Percentiles rank a stretch among this genome's conserved stretches.
These are phyloP conservation scores for Drosophila pandora DNA, from an alignment of 1,140 invertebrate species.

Conservation along the genomic window DNA sequence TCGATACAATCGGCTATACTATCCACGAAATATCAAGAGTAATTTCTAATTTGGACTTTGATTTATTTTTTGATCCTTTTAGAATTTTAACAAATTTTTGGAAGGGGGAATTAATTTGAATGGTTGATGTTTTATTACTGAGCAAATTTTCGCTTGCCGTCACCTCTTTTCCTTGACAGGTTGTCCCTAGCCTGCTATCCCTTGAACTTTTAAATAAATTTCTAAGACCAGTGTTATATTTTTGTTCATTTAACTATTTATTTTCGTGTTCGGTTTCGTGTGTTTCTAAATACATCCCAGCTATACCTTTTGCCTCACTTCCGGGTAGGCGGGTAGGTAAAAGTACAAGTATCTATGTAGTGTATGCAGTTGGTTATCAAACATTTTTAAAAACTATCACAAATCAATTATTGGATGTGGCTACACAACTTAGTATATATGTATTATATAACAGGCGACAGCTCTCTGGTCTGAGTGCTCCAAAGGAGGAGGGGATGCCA, in stretches of 20 bases:
- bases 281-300: conserved; percentile 62
- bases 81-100: conserved; percentile 79
- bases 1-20: conserved; percentile 50
- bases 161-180: conserved; percentile 4
- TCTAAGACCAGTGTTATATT: neutral
- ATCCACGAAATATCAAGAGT: conserved; percentile 71
- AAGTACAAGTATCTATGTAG: conserved; percentile 25
- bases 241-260: conserved; percentile 36
- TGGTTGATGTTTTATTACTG: conserved; percentile 71
- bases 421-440: conserved; percentile 71
- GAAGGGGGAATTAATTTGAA: conserved; percentile 63
- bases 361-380: conserved; percentile 64
- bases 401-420: conserved; percentile 79
- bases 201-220: neutral
- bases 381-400: conserved; percentile 80
- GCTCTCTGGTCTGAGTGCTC: conserved; percentile 26
- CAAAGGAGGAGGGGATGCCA: neutral
- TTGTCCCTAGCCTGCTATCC: neutral
- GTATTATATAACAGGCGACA: conserved; percentile 33
- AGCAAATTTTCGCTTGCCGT: conserved; percentile 12
- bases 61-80: conserved; percentile 78
- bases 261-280: conserved; percentile 55
- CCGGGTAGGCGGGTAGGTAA: conserved; percentile 21
- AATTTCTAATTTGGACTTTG: conserved; percentile 71
- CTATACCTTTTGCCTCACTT: conserved; percentile 30